phyloP scores from a whole-genome alignment of 2,888 invertebrate genomes.

The Catocala sponsa region DNA sequence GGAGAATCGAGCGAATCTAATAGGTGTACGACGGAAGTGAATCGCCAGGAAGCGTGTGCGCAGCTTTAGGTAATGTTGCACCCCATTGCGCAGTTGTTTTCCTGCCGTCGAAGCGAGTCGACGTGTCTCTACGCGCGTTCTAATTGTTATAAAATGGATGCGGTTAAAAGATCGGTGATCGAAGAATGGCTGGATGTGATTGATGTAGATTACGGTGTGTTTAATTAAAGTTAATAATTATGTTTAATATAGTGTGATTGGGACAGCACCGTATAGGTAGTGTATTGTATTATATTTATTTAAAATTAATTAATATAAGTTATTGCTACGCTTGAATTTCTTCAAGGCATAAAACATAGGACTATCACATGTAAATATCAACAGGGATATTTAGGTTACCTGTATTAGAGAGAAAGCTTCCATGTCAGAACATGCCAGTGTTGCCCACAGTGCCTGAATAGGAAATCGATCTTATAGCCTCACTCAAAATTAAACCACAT shows the following conservation, averaged over 20 bases:
- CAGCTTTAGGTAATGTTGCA: constrained; percentile 71
- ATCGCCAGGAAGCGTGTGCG: constrained; percentile 65
- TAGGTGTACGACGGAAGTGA: constrained; percentile 64
- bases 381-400: too few species aligned
- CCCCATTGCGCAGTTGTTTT: constrained; percentile 64
- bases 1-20: constrained; percentile 70
- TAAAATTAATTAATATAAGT: too few species aligned
- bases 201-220: constrained; percentile 59
- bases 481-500: too few species aligned
- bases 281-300: neutral
- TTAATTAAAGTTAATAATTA: constrained; percentile 27
- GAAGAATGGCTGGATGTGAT: constrained; percentile 58
- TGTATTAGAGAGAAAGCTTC: too few species aligned
- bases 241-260: neutral
- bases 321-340: too few species aligned
- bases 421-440: too few species aligned
- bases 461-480: too few species aligned
- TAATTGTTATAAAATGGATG: constrained; percentile 56
- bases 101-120: constrained; percentile 57
- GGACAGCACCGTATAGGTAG: constrained; percentile 1
- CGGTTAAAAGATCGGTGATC: constrained; percentile 54
- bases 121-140: constrained; percentile 39
- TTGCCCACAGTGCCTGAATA: too few species aligned
- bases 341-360: too few species aligned
- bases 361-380: too few species aligned